phyloP scores from a whole-genome alignment of 2,797 vertebrate genomes.

The Nyctibius grandis region DNA sequence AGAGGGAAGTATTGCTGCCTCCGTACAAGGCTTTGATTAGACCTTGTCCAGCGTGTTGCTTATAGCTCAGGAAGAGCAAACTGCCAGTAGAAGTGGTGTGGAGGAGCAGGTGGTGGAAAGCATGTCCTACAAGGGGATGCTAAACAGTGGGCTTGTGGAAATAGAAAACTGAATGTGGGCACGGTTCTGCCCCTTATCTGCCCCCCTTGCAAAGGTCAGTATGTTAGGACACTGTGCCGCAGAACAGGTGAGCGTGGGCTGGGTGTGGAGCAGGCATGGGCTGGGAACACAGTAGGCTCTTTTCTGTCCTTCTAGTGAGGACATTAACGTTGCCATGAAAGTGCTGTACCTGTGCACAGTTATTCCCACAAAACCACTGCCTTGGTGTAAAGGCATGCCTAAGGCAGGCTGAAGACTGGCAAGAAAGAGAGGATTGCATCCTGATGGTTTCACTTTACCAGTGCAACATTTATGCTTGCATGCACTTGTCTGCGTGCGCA shows the following conservation, averaged over 20 bases:
- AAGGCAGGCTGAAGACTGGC: background rate
- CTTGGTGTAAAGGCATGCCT: background rate
- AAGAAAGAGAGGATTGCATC: background rate
- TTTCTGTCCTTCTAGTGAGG: background rate
- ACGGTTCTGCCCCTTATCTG: background rate
- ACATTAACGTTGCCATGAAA: background rate
- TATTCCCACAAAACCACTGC: background rate
- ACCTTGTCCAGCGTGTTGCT: background rate
- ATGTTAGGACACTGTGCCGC: background rate
- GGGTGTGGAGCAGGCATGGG: background rate
- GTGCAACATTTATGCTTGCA: accelerated
- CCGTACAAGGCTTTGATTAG: accelerated
- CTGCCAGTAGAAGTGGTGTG: background rate
- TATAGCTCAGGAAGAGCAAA: background rate
- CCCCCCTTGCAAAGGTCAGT: background rate
- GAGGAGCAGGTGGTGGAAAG: background rate
- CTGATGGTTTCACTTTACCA: background rate
- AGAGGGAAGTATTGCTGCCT: background rate
- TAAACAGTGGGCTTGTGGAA: background rate
- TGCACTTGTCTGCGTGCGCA: accelerated
- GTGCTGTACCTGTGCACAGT: background rate
- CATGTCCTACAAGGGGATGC: background rate
- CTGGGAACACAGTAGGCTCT: background rate
- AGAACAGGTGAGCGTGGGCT: background rate
- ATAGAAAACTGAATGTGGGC: too few species aligned